Evolutionary conservation across 2,113 vertebrate genomes (phyloP), one percentile per base, ranked within the genome.

Genomic region (Prolemur simus): DNA sequence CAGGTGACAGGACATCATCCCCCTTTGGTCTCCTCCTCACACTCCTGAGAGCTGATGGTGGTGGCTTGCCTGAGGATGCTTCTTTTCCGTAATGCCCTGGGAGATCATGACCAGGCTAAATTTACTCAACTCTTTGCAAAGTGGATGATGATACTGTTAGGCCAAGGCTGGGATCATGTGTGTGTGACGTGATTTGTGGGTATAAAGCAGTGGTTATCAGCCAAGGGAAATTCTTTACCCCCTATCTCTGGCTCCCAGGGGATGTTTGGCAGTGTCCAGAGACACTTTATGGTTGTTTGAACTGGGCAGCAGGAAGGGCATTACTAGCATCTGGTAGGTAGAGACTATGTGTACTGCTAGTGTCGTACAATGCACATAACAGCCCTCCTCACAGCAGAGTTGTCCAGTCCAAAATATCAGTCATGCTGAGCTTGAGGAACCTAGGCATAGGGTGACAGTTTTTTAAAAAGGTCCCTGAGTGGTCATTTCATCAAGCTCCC

Each of bases 131-230:
- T 63, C 39, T 81, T 83, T 85, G 25, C 76, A 54, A 27, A 60
- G n/a, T 14, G 29, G 73, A 17, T 3, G 6, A n/a, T 87, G 23
- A 32, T 4, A 45, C 18, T 45, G 2, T 23, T 56, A 34, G 45
- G 58, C 39, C 27, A 21, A 58, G 84, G 34, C 85, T 78, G 42
- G 68, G 34, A 66, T 77, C 87, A 71, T 88, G 52, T 64, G 89
- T 45, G 0, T 60, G 20, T 84, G 80, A 56, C 4, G 3, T 29
- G 88, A 76, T 84, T 82, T 87, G 39, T 95, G 71, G 37, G 23
- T 77, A 4, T 71, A 86, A 84, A 39, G 42, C 45, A 21, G 29
- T 49, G 2, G 34, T 18, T 86, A 68, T 82, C 20, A 66, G 6
- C 42, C 5, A 42, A 10, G 45, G 56, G 45, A 56, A 42, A 0